A percentile compares a stretch with the other conserved stretches of the same genome.
These are phyloP conservation scores for Sitodiplosis mosellana DNA, from an alignment of 1,140 invertebrate genomes.

Conservation along the genomic window DNA sequence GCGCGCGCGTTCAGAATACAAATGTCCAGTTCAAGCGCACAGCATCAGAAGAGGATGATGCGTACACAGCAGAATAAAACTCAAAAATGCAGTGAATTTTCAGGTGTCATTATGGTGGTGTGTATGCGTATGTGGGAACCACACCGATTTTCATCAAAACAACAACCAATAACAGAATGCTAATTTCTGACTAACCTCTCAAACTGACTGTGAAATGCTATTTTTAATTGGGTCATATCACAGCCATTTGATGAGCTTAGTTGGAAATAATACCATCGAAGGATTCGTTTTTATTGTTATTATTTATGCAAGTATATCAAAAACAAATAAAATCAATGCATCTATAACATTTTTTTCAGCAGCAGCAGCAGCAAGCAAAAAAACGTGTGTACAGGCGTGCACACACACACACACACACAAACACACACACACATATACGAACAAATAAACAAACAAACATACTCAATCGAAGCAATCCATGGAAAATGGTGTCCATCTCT, in stretches of 20 bases:
- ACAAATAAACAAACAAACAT: too few relatives aligned
- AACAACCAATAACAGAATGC: background rate
- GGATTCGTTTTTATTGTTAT: too few relatives aligned
- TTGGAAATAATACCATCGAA: background rate
- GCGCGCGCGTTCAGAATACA: too few relatives aligned
- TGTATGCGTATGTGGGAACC: too few relatives aligned
- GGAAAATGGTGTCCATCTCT: background rate
- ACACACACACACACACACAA: too few relatives aligned
- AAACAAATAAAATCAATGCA: background rate
- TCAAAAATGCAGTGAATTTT: background rate
- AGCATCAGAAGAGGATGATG: too few relatives aligned
- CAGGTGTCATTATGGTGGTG: background rate
- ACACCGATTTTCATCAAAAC: too few relatives aligned
- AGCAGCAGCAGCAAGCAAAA: background rate
- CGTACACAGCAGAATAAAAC: too few relatives aligned
- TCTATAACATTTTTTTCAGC: background rate
- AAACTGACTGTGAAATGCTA: conserved; percentile 3
- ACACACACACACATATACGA: too few relatives aligned
- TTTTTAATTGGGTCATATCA: conserved; percentile 1
- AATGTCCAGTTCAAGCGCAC: too few relatives aligned
- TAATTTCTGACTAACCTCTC: conserved; percentile 1
- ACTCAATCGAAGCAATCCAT: too few relatives aligned
- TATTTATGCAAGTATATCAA: background rate
- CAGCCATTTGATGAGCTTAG: conserved; percentile 3
- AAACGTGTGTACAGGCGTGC: too few relatives aligned